Evolutionary conservation across 2,888 invertebrate species (phyloP).

Genomic region (Deroplatys truncata): DNA sequence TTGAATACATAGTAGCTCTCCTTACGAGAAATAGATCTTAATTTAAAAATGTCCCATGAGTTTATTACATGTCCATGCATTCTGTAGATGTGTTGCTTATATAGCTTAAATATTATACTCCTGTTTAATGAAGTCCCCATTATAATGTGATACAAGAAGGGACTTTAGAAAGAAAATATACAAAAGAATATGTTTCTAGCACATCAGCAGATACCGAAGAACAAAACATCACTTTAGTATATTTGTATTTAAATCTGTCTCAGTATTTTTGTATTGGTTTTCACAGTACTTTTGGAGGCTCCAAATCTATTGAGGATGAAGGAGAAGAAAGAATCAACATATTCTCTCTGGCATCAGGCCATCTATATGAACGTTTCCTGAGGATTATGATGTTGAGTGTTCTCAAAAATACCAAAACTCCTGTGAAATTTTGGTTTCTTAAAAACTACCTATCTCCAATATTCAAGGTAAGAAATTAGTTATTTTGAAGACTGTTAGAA

Average conservation of each 20-base stretch:
- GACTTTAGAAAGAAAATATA: too few species aligned
- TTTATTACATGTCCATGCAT: too few species aligned
- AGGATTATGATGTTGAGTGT: slow-evolving; percentile 99
- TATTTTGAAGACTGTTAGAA: background rate
- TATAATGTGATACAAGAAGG: too few species aligned
- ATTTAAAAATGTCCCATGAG: too few species aligned
- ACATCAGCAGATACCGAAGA: too few species aligned
- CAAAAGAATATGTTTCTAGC: too few species aligned
- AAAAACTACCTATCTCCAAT: slow-evolving; percentile 98
- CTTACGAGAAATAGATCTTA: too few species aligned
- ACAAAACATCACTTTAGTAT: too few species aligned
- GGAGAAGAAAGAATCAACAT: slow-evolving; percentile 87
- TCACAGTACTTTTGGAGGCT: slow-evolving; percentile 54
- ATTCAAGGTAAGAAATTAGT: slow-evolving; percentile 62
- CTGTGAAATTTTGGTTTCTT: slow-evolving; percentile 99
- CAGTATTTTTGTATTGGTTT: background rate
- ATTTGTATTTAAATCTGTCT: background rate
- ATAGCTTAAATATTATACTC: too few species aligned
- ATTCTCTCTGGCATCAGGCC: slow-evolving; percentile 97
- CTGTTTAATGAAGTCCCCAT: too few species aligned
- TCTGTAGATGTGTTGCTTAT: too few species aligned
- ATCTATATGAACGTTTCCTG: slow-evolving; percentile 92
- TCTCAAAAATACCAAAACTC: slow-evolving; percentile 89
- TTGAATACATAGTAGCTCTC: too few species aligned
- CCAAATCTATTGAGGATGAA: slow-evolving; percentile 44